A percentile compares a stretch with the other conserved stretches of the same genome.
These are phyloP conservation scores for Acanthurus leucopareius DNA, from an alignment of 2,797 vertebrate genomes.

Conservation along the genomic window DNA sequence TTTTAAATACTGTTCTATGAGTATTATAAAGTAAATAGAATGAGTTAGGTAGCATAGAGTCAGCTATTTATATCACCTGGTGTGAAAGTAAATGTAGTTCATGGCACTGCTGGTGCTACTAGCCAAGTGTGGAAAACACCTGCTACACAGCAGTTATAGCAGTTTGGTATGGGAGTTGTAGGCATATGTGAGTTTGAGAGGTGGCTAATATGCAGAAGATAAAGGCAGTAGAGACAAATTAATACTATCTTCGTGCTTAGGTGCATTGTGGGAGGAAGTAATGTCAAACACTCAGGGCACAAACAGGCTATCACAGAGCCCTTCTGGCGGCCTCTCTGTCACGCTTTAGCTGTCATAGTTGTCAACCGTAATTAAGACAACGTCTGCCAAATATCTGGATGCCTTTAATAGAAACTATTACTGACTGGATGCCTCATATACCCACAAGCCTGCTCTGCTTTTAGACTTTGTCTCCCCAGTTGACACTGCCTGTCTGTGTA, in stretches of 20 bases:
- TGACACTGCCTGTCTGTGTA: conserved; percentile 2
- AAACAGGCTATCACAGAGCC: conserved; percentile 59
- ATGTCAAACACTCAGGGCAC: conserved; percentile 60
- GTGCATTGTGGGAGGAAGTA: conserved; percentile 56
- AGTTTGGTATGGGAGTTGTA: conserved; percentile 1
- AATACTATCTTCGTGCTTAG: conserved; percentile 39
- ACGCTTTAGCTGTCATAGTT: conserved; percentile 64
- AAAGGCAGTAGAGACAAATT: conserved; percentile 45
- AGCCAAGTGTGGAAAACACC: conserved; percentile 45
- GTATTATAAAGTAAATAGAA: neutral
- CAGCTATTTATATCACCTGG: conserved; percentile 41
- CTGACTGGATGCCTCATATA: conserved; percentile 46
- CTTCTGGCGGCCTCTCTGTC: conserved; percentile 58
- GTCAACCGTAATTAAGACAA: conserved; percentile 74
- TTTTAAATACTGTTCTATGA: neutral
- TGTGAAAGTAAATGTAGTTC: conserved; percentile 48
- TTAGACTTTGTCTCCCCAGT: conserved; percentile 39
- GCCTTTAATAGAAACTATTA: conserved; percentile 62
- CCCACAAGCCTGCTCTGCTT: conserved; percentile 28
- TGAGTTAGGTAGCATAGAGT: neutral
- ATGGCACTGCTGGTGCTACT: conserved; percentile 10
- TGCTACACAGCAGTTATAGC: conserved; percentile 24
- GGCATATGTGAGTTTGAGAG: conserved; percentile 20
- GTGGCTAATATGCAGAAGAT: conserved; percentile 30
- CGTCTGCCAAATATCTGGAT: conserved; percentile 65